phyloP scores from a whole-genome alignment of 2,888 invertebrate species.

The Drosophila yooni region DNA sequence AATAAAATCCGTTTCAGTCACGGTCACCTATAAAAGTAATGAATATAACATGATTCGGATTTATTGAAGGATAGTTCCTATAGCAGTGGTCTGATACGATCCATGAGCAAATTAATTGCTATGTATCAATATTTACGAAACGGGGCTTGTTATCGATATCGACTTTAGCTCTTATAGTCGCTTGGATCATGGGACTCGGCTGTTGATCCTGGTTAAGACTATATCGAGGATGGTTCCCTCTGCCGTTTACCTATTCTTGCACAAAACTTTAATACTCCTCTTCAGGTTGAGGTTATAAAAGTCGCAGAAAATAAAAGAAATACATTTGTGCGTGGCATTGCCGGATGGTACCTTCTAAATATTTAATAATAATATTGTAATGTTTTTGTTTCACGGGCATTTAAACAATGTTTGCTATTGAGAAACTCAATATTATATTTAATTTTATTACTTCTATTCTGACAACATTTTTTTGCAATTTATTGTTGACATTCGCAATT shows the following conservation, averaged over 20 bases:
- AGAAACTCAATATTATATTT: conserved; percentile 3
- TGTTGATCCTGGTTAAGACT: background rate
- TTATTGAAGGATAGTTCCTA: background rate
- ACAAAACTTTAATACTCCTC: no score
- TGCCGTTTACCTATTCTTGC: no score
- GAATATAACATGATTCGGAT: background rate
- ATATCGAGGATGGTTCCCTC: background rate
- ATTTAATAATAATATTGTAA: background rate
- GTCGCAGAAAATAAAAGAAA: background rate
- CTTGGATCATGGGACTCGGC: background rate
- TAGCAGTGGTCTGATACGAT: background rate
- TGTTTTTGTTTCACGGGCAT: background rate
- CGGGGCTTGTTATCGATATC: no score
- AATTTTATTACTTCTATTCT: conserved; percentile 22
- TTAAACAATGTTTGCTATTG: background rate
- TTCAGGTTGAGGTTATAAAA: background rate
- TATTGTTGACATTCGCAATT: conserved; percentile 17
- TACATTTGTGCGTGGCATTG: background rate
- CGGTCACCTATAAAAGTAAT: background rate
- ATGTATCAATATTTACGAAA: no score
- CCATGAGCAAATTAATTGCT: background rate
- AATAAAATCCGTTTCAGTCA: background rate
- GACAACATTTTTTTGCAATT: conserved; percentile 17
- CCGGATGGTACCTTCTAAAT: background rate
- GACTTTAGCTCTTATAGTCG: background rate